Base-by-base conservation (phyloP, 2,797 vertebrate genomes). In the Merluccius polli region DNA sequence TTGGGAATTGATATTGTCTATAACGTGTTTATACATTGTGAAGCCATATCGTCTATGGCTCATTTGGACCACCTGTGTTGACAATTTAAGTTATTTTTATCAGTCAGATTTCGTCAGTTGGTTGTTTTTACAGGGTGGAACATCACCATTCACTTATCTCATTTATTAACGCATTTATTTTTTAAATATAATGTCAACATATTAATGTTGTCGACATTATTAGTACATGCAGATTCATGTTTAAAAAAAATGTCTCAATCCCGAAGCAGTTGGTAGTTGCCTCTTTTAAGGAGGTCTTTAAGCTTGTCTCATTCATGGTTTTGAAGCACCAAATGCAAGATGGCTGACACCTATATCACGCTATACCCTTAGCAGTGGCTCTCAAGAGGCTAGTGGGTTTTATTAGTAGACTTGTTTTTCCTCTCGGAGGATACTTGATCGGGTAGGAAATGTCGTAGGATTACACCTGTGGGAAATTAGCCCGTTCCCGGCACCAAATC, bases 401-500 rank as follows among this genome's bases (percentile, higher is more conserved):
- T 59, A 59, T 27, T 65, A 27, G 59, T 65, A 65, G 24, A 65
- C 24, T 65, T 65, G 59, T 65, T 65, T 65, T 65, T 65, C 59
- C 24, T 65, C 3, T 65, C 27, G 24, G 59, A 65, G 59, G 59
- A 65, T 52, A 65, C 59, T 21, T 5, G 16, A 16, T 52, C 18
- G 24, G 63, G 15, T 67, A 29, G 67, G 31, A 69, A 69, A 48
- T 75, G 11, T 68, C 33, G 35, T 73, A 29, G 35, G 69, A 75
- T 77, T 1, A 4, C 13, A 75, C 75, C 73, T 33, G 0, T 13
- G 10, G 74, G 79, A 63, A 12, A 9, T 33, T 7, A 24, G 0
- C 72, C 10, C 76, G 52, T 33, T 44, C 15, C 27, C 18, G 3
- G 10, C 52, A 24, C 52, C n/a, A 24, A 2, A 24, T 63, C 52